These are phyloP conservation scores for Bemisia tabaci DNA, from an alignment of 1,140 invertebrate genomes.

Conservation along the genomic window DNA sequence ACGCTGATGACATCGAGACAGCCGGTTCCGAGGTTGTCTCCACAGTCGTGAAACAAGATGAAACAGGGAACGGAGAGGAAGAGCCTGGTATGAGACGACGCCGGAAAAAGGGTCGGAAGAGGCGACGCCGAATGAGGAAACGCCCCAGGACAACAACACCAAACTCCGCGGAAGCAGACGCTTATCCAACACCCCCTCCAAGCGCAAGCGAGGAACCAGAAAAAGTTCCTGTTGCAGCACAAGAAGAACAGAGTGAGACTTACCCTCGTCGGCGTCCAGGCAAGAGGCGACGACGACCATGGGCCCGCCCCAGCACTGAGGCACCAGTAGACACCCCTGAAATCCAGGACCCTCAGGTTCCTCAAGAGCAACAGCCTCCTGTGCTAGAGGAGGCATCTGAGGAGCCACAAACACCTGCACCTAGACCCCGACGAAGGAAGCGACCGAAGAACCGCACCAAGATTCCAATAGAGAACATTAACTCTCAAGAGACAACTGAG, in stretches of 20 bases:
- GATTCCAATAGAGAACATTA: not conserved
- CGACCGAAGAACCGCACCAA: not conserved
- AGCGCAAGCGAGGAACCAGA: not conserved
- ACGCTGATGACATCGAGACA: not conserved
- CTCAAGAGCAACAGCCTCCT: not conserved
- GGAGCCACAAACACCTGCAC: not conserved
- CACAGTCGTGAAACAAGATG: not conserved
- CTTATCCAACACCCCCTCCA: not conserved
- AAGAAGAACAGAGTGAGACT: not conserved
- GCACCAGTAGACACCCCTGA: not conserved
- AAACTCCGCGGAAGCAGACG: not conserved
- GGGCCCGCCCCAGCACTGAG: not conserved
- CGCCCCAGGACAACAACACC: not conserved
- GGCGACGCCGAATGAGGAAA: not conserved
- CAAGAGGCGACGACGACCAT: not conserved
- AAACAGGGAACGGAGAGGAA: not conserved
- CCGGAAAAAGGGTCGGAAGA: not conserved
- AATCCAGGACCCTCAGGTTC: not conserved
- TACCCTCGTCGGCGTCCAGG: not conserved
- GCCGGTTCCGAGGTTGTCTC: not conserved
- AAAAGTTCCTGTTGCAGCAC: not conserved
- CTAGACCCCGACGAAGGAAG: not conserved
- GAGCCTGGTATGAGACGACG: not conserved
- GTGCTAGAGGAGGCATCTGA: not conserved
- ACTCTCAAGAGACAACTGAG: too few relatives aligned